phyloP scores from a whole-genome alignment of 2,797 vertebrate genomes.

The Pantherophis alleghaniensis region DNA sequence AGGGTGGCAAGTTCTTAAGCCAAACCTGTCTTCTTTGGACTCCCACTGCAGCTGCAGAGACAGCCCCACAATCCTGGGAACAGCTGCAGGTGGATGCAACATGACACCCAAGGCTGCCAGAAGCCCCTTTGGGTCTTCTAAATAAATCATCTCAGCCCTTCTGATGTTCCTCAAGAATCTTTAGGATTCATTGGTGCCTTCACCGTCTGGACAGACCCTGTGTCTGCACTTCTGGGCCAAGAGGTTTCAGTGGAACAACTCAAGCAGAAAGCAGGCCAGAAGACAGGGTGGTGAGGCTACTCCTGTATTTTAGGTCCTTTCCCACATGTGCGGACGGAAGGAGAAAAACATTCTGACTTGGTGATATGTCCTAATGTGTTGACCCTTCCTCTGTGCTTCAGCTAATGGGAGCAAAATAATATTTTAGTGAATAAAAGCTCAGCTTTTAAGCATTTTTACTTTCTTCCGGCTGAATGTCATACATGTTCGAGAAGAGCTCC shows the following conservation, averaged over 20 bases:
- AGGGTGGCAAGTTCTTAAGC: background rate
- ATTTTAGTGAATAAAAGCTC: background rate
- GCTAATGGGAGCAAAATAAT: background rate
- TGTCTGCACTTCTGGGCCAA: background rate
- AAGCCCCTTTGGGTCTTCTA: background rate
- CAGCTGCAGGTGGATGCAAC: background rate
- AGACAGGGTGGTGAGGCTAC: background rate
- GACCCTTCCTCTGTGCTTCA: background rate
- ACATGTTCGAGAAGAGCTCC: background rate
- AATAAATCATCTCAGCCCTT: background rate
- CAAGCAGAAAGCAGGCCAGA: background rate
- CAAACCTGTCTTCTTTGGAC: background rate
- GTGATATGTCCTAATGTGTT: too few relatives aligned
- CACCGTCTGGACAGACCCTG: background rate
- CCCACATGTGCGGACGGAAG: background rate
- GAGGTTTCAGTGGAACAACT: background rate
- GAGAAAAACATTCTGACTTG: background rate
- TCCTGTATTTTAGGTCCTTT: background rate
- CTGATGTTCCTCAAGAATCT: background rate
- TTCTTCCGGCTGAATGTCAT: background rate
- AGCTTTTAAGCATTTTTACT: background rate
- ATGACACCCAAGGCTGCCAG: background rate
- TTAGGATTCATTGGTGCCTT: background rate
- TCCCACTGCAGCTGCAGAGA: background rate
- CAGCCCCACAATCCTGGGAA: background rate